These are phyloP conservation scores for Urocitellus parryii DNA, from an alignment of 2,113 vertebrate genomes.

Conservation along the genomic window DNA sequence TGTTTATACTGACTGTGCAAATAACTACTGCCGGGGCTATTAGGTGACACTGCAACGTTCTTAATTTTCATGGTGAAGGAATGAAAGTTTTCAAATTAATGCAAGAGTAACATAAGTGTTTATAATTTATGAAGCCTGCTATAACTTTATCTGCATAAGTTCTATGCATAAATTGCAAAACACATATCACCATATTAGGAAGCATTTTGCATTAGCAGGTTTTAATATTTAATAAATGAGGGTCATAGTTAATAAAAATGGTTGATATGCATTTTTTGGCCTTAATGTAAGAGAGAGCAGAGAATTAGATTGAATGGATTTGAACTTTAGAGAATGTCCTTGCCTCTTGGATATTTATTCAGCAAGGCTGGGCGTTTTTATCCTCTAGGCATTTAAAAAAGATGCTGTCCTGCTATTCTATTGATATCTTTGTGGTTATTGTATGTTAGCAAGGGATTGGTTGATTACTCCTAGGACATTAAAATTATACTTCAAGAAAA, in stretches of 20 bases:
- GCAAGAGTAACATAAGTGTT: not conserved
- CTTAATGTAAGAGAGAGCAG: conserved; percentile 52
- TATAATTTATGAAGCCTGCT: conserved; percentile 58
- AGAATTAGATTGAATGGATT: conserved; percentile 71
- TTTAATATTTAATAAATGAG: conserved; percentile 72
- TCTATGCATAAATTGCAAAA: conserved; percentile 61
- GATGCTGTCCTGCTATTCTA: conserved; percentile 41
- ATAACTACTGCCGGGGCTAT: not conserved
- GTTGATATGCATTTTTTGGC: conserved; percentile 70
- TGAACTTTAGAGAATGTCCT: conserved; percentile 71
- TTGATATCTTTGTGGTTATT: conserved; percentile 76
- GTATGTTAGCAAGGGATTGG: conserved; percentile 73
- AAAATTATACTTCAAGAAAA: conserved; percentile 78
- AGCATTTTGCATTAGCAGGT: conserved; percentile 45
- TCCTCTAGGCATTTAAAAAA: conserved; percentile 72
- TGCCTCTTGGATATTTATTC: conserved; percentile 76
- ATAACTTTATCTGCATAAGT: conserved; percentile 36
- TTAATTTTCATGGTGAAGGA: conserved; percentile 40
- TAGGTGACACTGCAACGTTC: not conserved
- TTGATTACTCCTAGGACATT: conserved; percentile 76
- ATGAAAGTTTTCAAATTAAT: conserved; percentile 32
- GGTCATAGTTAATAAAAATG: conserved; percentile 72
- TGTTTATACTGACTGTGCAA: not conserved
- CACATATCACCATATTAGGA: conserved; percentile 48
- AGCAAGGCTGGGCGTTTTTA: conserved; percentile 60